Evolutionary conservation across 2,113 vertebrate species (phyloP), one percentile per base, ranked within the genome.

Genomic region (Petromus typicus): DNA sequence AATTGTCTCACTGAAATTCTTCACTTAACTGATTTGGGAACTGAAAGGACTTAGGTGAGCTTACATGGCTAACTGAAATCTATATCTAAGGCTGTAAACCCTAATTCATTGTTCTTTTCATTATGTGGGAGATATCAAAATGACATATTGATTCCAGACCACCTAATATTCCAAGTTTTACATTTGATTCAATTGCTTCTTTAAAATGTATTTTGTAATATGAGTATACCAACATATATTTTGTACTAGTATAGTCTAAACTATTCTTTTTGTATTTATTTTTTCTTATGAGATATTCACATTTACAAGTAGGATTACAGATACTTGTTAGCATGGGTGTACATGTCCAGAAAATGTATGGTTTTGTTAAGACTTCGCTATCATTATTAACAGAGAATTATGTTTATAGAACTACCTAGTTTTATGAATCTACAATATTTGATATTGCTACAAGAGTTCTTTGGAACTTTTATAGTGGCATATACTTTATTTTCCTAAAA

Each of bases 401-500:
- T 18, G 34, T 63, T 91, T 22, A 84, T 93, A 76, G 4, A 94
- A 94, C 92, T 95, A 91, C 76, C 22, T 86, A 84, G 63, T 84
- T 96, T 59, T 80, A 90, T 66, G 64, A 91, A 80, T 27, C 17
- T 27, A 78, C 78, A 89, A 69, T 94, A 81, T 84, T 96, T 96
- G 81, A 80, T 59, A 23, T 86, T 86, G 80, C 73, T 61, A 43
- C 76, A 80, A 81, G 57, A 93, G 76, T 94, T 91, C 3, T 80
- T 81, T 69, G 17, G 40, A n/a, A 71, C 14, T 96, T 96, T 95
- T 95, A 71, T 76, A 94, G 54, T 43, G 4, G 45, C 37, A n/a
- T 84, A 6, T 91, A 81, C 22, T 17, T 91, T 95, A 88, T 94
- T 95, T 96, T 63, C 91, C 78, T 95, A 56, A 93, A 89, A 79